A percentile compares a stretch with the other conserved stretches of the same genome.
These are phyloP conservation scores for Mesochorus sp. DNA, from an alignment of 2,888 invertebrate species.

Conservation along the genomic window DNA sequence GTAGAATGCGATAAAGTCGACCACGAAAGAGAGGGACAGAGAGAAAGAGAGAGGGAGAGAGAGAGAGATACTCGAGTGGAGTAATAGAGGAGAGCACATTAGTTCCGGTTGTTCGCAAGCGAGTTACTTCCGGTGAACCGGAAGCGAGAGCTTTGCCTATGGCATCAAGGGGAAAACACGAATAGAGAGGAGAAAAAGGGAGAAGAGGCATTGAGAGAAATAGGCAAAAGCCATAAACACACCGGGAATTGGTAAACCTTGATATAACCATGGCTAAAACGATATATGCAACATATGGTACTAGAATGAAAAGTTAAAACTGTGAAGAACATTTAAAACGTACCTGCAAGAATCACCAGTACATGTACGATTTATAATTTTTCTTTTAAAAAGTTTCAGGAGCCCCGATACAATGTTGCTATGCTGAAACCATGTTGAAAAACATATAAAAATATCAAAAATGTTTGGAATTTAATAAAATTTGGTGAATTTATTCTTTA, in stretches of 20 bases:
- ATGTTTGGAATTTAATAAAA: too few relatives aligned
- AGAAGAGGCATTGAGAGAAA: not conserved
- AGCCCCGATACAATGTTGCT: too few relatives aligned
- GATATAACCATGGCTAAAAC: slow-evolving; percentile 14
- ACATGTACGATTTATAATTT: too few relatives aligned
- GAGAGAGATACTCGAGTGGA: slow-evolving; percentile 38
- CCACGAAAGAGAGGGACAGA: slow-evolving; percentile 2
- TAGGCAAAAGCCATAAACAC: not conserved
- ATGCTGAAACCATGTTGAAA: too few relatives aligned
- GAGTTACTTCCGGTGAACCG: slow-evolving; percentile 51
- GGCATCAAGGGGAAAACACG: not conserved
- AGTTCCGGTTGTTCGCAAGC: slow-evolving; percentile 52
- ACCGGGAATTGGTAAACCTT: slow-evolving; percentile 6
- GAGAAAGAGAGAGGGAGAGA: too few relatives aligned
- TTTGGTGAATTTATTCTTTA: too few relatives aligned
- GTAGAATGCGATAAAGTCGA: slow-evolving; percentile 36
- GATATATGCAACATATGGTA: not conserved
- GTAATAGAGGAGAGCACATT: slow-evolving; percentile 48
- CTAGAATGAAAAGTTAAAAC: not conserved
- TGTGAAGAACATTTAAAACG: not conserved
- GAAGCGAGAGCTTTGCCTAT: slow-evolving; percentile 33
- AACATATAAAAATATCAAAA: too few relatives aligned
- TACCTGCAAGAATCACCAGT: not conserved
- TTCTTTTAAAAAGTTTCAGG: too few relatives aligned
- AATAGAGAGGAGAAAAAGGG: not conserved